Conservation (phyloP, 2,113 vertebrate genomes). For the Ctenodactylus gundi region DNA sequence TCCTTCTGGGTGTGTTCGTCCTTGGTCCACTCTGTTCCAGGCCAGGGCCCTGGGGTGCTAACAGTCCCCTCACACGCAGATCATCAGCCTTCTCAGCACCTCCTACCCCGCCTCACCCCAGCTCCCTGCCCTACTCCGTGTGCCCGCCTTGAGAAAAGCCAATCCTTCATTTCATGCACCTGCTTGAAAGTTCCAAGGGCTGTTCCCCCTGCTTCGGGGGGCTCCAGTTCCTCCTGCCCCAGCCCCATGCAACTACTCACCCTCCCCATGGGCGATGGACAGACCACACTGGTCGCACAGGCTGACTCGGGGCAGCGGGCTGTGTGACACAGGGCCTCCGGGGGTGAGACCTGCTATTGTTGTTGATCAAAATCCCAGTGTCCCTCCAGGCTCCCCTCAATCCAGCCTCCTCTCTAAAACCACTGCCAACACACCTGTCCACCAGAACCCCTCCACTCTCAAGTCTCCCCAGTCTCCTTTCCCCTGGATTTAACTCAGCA, state of each 20-base stretch:
- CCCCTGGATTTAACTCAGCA: background rate
- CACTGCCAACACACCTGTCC: background rate
- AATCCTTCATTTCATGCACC: background rate
- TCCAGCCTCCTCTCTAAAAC: background rate
- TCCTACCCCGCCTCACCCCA: background rate
- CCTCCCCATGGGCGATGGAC: too few relatives aligned
- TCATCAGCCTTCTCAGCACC: fast-evolving
- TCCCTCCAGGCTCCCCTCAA: background rate
- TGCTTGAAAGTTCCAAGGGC: background rate
- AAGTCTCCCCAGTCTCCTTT: background rate
- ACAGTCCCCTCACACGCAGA: too few relatives aligned
- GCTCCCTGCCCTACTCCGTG: background rate
- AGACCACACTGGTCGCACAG: too few relatives aligned
- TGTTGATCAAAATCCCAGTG: background rate
- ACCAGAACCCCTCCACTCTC: background rate
- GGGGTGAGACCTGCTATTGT: too few relatives aligned
- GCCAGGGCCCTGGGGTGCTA: too few relatives aligned
- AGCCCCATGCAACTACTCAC: too few relatives aligned
- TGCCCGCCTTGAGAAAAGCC: background rate
- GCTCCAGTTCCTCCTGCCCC: background rate
- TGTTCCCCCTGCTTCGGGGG: background rate
- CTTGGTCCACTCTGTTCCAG: too few relatives aligned
- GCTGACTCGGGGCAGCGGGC: too few relatives aligned
- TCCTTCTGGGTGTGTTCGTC: too few relatives aligned
- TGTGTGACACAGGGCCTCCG: too few relatives aligned